Base-by-base conservation (phyloP, 2,888 invertebrate species). In the Aspidiotus destructor region DNA sequence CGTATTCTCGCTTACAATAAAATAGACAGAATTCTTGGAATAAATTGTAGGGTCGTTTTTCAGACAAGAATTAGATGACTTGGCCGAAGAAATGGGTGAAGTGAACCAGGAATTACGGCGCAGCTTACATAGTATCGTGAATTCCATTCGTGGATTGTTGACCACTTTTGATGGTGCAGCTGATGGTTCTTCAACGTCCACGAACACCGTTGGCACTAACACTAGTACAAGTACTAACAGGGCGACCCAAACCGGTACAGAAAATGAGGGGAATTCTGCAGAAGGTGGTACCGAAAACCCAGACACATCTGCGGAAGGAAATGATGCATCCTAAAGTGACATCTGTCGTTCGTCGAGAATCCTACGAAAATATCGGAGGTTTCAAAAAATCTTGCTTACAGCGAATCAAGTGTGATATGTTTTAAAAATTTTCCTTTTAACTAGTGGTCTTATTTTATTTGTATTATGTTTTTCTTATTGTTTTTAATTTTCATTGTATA, bases 21-120 rank as follows among this genome's bases (percentile, higher is more conserved):
- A 48, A 11, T 48, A 48, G 48, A 13, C 2, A 48, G 48, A n/a
- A 48, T 48, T 5, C 28, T 28, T 28, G 1, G 28, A 5, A 28
- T 48, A 6, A 48, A 3, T 2, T 48, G 48, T 48, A 48, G 48
- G 2, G 48, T 41, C 17, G 2, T 15, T 61, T 41, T 61, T 8
- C 15, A 65, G 65, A 48, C 57, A 65, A 42, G 65, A 65, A 17
- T 40, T 65, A 8, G 65, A 65, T 40, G 65, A 65, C 1, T 58
- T 65, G 52, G 65, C 65, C 13, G 65, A 65, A n/a, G 65, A 65
- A 28, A 65, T 65, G 8, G 65, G 65, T 8, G 65, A 65, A 65
- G 65, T 65, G 9, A 65, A 65, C 58, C 65, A 65, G 55, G 65
- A 65, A 40, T 17, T 65, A 8, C 42, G 65, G 17, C 57, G 65